A percentile compares a stretch with the other conserved stretches of the same genome.
Evolutionary conservation across 2,888 invertebrate species (phyloP).

Genomic region (Napeogenes sylphis): DNA sequence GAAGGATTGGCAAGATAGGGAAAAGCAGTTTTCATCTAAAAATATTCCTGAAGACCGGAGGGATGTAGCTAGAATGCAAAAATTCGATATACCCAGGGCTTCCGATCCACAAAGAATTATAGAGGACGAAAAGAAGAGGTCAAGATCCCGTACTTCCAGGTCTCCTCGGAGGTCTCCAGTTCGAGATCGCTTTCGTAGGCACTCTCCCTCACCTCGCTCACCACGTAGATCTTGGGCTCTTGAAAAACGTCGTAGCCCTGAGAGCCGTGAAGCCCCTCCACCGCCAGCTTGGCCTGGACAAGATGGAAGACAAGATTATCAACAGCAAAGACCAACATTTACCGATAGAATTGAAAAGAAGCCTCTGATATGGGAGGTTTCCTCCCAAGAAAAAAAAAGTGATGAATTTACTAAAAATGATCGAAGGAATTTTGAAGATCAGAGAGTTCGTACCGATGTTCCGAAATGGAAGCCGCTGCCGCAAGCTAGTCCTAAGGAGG

Average conservation of each 20-base stretch:
- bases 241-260: conserved; percentile 61
- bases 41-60: conserved; percentile 43
- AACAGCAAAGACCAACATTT: conserved; percentile 30
- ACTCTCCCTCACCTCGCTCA: conserved; percentile 59
- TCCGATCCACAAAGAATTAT: conserved; percentile 32
- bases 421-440: conserved; percentile 25
- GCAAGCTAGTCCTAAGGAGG: conserved; percentile 20
- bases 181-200: conserved; percentile 53
- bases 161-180: conserved; percentile 60
- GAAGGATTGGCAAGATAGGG: conserved; percentile 50
- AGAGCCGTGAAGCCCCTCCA: conserved; percentile 52
- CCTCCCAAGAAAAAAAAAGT: conserved; percentile 21
- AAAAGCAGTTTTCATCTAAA: conserved; percentile 34
- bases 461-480: conserved; percentile 29
- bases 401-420: conserved; percentile 20
- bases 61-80: conserved; percentile 36
- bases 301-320: conserved; percentile 32
- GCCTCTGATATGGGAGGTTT: conserved; percentile 34
- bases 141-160: conserved; percentile 47
- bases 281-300: conserved; percentile 63
- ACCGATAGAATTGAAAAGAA: conserved; percentile 35
- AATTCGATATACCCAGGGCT: conserved; percentile 35
- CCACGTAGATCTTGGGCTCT: conserved; percentile 68
- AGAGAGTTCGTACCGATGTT: conserved; percentile 24
- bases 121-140: conserved; percentile 32